Evolutionary conservation across 2,113 vertebrate species (phyloP), one percentile per base, ranked within the genome.

Genomic region (Etheostoma cragini): DNA sequence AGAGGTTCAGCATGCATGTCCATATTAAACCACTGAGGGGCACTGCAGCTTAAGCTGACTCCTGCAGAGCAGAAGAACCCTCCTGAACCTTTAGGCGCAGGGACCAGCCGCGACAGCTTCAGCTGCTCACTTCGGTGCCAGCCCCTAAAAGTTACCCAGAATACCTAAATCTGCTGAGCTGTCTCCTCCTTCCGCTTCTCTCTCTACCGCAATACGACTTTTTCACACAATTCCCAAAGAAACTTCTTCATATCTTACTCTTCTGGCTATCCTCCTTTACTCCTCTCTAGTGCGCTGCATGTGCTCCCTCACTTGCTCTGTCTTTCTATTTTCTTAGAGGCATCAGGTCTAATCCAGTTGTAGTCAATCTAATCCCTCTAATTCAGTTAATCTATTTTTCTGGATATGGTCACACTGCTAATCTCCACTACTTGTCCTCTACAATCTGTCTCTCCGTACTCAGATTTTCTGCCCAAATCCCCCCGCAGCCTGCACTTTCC

Each of bases 91-190:
- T 85, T 19, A 50, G 67, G 45, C 68, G 45, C 14, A 8, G 68
- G 42, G 80, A 66, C 50, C 62, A 52, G 65, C 73, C 75, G 3
- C 42, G 19, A 79, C 80, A 67, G 62, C n/a, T 4, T 89, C 87
- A 86, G 80, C 47, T 82, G 80, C 86, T 89, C 82, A 53, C 38
- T 87, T 88, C 62, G 69, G 80, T 85, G 87, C 88, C 88, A 89
- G 83, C 85, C 86, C 72, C 86, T 87, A 87, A 90, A 88, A 81
- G 83, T 93, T 92, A 89, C 86, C 82, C 82, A 83, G 89, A 84
- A 90, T 89, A 66, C 86, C 83, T 57, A 91, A 92, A 93, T 88
- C 75, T 93, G 94, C 94, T 94, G 94, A 95, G 91, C 86, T 91
- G 86, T 86, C 88, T 88, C 58, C 82, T 87, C 80, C 81, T 53